Percentiles rank a stretch among this genome's conserved stretches.
phyloP scores from a whole-genome alignment of 2,113 vertebrate genomes.

The Nothoprocta pentlandii region DNA sequence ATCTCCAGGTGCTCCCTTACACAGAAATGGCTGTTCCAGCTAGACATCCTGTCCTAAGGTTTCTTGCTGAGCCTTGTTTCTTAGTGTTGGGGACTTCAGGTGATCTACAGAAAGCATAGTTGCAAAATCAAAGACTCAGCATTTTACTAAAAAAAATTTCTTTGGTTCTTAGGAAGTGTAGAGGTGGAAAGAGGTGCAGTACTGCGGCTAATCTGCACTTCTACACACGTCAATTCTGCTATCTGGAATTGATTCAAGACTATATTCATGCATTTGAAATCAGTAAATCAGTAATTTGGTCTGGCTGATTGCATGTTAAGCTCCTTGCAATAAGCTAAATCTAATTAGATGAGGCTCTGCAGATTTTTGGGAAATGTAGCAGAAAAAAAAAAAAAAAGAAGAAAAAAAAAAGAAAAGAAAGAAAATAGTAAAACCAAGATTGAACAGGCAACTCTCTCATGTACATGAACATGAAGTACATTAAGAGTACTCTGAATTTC shows the following conservation, averaged over 20 bases:
- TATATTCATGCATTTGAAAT: background rate
- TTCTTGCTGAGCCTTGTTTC: background rate
- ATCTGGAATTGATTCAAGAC: background rate
- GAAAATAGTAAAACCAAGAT: background rate
- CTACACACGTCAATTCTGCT: background rate
- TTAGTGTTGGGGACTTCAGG: background rate
- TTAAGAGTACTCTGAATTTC: background rate
- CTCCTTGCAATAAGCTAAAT: background rate
- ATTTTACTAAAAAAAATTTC: background rate
- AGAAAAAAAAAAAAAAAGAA: background rate
- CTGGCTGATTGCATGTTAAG: background rate
- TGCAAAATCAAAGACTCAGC: background rate
- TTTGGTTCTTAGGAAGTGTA: background rate
- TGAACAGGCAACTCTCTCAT: background rate
- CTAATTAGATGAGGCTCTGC: background rate
- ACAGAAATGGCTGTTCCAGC: background rate
- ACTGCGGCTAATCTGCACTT: background rate
- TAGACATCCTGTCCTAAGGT: background rate
- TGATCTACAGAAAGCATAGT: background rate
- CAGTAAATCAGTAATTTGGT: background rate
- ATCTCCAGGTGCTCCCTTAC: background rate
- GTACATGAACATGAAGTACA: background rate
- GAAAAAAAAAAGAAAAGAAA: too few species aligned
- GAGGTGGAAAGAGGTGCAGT: fast-evolving
- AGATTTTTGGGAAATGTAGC: background rate